phyloP scores from a whole-genome alignment of 1,140 invertebrate species.

The Caenorhabditis latens region DNA sequence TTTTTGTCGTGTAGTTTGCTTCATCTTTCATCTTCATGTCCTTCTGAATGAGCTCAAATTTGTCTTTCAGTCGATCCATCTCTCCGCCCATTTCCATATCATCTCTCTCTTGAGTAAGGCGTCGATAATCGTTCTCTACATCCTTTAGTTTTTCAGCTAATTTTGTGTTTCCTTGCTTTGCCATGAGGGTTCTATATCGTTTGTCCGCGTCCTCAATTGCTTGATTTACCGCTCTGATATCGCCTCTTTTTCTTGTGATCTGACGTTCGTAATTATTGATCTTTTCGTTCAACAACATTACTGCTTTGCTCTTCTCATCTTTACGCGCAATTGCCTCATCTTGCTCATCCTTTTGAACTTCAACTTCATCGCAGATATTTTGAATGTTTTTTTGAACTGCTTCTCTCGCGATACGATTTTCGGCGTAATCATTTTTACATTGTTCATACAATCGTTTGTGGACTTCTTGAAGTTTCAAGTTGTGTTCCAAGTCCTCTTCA shows the following conservation, averaged over 20 bases:
- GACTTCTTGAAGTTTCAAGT: constrained; percentile 3
- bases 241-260: neutral
- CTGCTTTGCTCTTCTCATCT: neutral
- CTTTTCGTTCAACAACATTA: neutral
- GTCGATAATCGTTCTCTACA: neutral
- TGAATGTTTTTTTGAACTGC: constrained; percentile 11
- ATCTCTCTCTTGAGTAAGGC: neutral
- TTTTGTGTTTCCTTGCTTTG: neutral
- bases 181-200: neutral
- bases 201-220: neutral
- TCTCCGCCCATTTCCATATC: neutral
- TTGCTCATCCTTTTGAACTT: neutral
- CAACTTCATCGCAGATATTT: constrained; percentile 24
- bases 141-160: neutral
- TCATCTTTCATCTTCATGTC: neutral
- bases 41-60: neutral
- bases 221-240: neutral
- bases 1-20: neutral
- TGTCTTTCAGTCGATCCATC: neutral
- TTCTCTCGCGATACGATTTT: neutral
- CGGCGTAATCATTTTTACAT: neutral
- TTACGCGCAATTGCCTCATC: constrained; percentile 7
- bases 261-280: neutral
- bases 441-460: neutral
- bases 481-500: neutral